Evolutionary conservation across 2,888 invertebrate genomes (phyloP).

Genomic region (Drosophila mercatorum): DNA sequence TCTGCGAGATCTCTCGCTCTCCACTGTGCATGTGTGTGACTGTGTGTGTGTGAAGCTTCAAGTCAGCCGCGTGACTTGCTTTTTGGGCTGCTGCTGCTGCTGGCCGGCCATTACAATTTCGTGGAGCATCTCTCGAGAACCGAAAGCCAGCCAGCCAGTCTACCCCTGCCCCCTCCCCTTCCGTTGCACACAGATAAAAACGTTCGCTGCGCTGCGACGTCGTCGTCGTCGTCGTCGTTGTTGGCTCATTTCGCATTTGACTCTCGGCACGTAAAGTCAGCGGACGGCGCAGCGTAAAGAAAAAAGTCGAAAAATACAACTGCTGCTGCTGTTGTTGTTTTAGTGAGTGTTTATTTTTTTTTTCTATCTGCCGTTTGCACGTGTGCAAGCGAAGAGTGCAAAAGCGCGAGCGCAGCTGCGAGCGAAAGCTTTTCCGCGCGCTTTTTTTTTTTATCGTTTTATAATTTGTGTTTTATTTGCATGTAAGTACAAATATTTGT

Average conservation of each 20-base stretch:
- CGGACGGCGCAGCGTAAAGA: constrained; percentile 36
- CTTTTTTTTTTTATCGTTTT: constrained; percentile 31
- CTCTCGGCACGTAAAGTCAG: constrained; percentile 73
- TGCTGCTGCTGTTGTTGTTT: constrained; percentile 26
- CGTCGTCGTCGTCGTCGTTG: neutral
- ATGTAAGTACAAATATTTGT: constrained; percentile 43
- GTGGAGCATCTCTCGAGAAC: constrained; percentile 53
- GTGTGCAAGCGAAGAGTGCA: constrained; percentile 41
- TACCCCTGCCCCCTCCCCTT: constrained; percentile 9
- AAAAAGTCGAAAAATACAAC: constrained; percentile 42
- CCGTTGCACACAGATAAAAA: constrained; percentile 56
- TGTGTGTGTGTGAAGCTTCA: constrained; percentile 32
- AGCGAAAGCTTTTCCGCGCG: constrained; percentile 37
- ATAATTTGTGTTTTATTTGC: constrained; percentile 39
- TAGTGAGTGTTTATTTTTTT: constrained; percentile 27
- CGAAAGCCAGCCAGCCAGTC: constrained; percentile 13
- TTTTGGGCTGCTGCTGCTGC: constrained; percentile 54
- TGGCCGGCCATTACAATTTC: constrained; percentile 52
- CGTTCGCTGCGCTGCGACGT: constrained; percentile 40
- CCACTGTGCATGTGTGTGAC: constrained; percentile 14
- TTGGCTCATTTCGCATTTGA: constrained; percentile 76
- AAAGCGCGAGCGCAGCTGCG: constrained; percentile 24
- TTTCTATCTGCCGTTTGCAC: constrained; percentile 35
- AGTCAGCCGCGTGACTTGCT: constrained; percentile 65
- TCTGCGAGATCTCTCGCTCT: constrained; percentile 51